Percentiles rank a stretch among this genome's conserved stretches.
phyloP scores from a whole-genome alignment of 2,113 vertebrate genomes.

The Eudyptes chrysolophus region DNA sequence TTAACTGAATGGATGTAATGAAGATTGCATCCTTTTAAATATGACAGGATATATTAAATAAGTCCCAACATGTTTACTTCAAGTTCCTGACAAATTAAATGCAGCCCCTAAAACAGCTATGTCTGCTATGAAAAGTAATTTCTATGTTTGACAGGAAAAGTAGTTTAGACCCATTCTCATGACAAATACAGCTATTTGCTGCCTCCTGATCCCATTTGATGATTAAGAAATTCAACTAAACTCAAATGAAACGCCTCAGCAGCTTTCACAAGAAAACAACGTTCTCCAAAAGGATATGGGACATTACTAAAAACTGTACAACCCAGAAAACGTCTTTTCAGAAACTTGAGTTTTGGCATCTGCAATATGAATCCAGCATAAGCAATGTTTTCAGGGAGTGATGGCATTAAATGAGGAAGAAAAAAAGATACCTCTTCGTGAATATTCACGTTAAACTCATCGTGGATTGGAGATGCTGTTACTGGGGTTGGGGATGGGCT shows the following conservation, averaged over 20 bases:
- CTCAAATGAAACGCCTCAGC: not conserved
- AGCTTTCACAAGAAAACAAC: not conserved
- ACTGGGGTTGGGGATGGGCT: slow-evolving; percentile 55
- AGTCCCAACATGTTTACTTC: not conserved
- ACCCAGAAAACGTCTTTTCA: not conserved
- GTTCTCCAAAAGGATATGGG: not conserved
- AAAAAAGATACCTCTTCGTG: slow-evolving; percentile 68
- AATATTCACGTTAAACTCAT: slow-evolving; percentile 42
- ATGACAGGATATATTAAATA: not conserved
- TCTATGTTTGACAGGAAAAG: not conserved
- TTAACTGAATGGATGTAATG: not conserved
- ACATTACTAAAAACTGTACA: not conserved
- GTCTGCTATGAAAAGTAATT: not conserved
- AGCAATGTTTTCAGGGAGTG: not conserved
- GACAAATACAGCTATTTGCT: not conserved
- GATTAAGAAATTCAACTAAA: not conserved
- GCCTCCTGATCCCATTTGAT: not conserved
- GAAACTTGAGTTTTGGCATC: not conserved
- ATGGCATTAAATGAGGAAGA: not conserved
- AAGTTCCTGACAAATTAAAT: not conserved
- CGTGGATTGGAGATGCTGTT: slow-evolving; percentile 59
- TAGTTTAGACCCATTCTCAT: not conserved
- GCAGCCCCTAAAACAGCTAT: not conserved
- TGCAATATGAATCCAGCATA: not conserved
- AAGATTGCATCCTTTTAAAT: not conserved